Evolutionary conservation across 2,888 invertebrate species (phyloP).

Genomic region (Phaedon cochleariae): DNA sequence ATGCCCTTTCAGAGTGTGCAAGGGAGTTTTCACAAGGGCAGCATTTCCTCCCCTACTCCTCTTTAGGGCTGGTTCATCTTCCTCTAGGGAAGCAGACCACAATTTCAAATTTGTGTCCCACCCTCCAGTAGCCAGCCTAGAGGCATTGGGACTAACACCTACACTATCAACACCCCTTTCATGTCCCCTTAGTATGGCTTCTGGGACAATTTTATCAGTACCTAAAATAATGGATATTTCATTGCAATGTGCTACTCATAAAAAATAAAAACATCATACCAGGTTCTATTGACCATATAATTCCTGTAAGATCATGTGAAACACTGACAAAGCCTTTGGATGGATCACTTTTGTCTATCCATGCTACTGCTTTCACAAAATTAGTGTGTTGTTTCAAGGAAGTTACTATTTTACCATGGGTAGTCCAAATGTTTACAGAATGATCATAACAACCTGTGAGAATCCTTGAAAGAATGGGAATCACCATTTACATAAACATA

Average conservation of each 20-base stretch:
- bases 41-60: conserved; percentile 47
- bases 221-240: conserved; percentile 57
- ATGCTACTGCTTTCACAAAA: conserved; percentile 87
- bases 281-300: conserved; percentile 63
- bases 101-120: conserved; percentile 94
- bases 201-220: conserved; percentile 78
- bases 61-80: conserved; percentile 56
- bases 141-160: conserved; percentile 74
- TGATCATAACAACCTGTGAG: conserved; percentile 94
- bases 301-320: conserved; percentile 91
- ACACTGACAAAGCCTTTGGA: conserved; percentile 68
- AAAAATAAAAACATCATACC: conserved; percentile 29
- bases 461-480: conserved; percentile 72
- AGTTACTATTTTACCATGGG: conserved; percentile 82
- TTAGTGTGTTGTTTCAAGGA: conserved; percentile 88
- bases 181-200: conserved; percentile 88
- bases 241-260: too few species aligned
- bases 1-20: conserved; percentile 90
- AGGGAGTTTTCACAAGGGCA: conserved; percentile 70
- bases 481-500: too few species aligned
- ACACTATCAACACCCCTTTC: conserved; percentile 92
- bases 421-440: conserved; percentile 89
- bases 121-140: conserved; percentile 81
- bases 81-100: conserved; percentile 75
- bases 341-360: conserved; percentile 77